Evolutionary conservation across 2,888 invertebrate genomes (phyloP), one percentile per base, ranked within the genome.

Genomic region (Furcula furcula): DNA sequence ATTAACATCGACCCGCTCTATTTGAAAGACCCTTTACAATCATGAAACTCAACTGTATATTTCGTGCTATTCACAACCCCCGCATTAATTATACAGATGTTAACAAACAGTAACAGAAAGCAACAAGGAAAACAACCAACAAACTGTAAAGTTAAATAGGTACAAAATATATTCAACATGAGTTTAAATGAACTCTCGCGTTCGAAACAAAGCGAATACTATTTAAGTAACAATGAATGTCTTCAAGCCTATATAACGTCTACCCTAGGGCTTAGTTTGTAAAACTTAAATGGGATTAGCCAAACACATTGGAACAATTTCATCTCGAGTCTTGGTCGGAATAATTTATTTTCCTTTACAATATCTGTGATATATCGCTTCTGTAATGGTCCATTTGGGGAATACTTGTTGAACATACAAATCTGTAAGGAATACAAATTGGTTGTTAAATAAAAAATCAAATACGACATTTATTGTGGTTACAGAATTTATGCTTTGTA

Each of bases 231-330:
- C 49, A 55, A 55, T 46, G 40, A 31, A 28, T 30, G 39, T 38
- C 42, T 40, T 45, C 35, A 33, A 44, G 49, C 48, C 40, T 27
- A 46, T 34, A 42, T 38, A 46, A 14, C 6, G 29, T 39, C 36
- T 40, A 40, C 34, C 55, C 39, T 32, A 6, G 41, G 46, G 54
- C 42, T 34, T 47, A 49, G 46, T 58, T 46, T 31, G 53, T 51
- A 34, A 44, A 58, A 58, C 44, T 47, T 55, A 40, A 55, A 58
- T 54, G 42, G 48, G 40, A 43, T 40, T 40, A 42, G 38, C 34
- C 34, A 52, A 50, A 55, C 42, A 54, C 54, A 51, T 43, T 21
- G 38, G 31, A 51, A 49, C 47, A 46, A 44, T 49, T 46, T 18
- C 25, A 40, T 51, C 38, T 38, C 13, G 22, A 27, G 27, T 40